phyloP scores from a whole-genome alignment of 1,140 invertebrate genomes.

The Brachionus paranguensis region DNA sequence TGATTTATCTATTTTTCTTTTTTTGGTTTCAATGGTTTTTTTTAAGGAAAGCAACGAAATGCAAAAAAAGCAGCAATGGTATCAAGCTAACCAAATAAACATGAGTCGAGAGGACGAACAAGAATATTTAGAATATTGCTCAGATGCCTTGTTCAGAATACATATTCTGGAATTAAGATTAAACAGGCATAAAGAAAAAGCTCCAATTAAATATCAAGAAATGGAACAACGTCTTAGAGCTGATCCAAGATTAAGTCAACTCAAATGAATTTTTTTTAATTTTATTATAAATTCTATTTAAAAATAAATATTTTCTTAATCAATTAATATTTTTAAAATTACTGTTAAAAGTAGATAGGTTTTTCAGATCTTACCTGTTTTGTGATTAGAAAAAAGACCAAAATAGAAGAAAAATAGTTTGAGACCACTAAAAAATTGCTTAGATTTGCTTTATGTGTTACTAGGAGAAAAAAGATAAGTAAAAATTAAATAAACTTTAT shows the following conservation, averaged over 20 bases:
- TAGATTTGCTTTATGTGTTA: no score
- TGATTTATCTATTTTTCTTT: neutral
- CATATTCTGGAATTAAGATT: conserved; percentile 52
- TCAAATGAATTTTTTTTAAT: neutral
- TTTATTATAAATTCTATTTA: neutral
- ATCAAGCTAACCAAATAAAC: conserved; percentile 55
- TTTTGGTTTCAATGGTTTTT: neutral
- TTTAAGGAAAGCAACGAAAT: conserved; percentile 53
- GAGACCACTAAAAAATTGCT: no score
- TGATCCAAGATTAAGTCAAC: conserved; percentile 47
- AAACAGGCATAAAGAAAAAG: conserved; percentile 54
- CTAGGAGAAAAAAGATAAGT: no score
- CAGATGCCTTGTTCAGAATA: conserved; percentile 56
- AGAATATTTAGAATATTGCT: conserved; percentile 55
- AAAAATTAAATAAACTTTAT: no score
- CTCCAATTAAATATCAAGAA: conserved; percentile 54
- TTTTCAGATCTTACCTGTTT: no score
- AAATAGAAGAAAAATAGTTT: no score
- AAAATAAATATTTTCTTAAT: neutral
- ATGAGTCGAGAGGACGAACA: conserved; percentile 56
- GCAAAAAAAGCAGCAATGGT: conserved; percentile 56
- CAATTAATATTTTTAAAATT: neutral
- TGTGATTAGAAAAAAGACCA: no score
- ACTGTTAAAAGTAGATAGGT: no score
- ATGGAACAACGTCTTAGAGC: conserved; percentile 50